These are phyloP conservation scores for Thaumatotibia leucotreta DNA, from an alignment of 1,140 invertebrate genomes.

Conservation along the genomic window DNA sequence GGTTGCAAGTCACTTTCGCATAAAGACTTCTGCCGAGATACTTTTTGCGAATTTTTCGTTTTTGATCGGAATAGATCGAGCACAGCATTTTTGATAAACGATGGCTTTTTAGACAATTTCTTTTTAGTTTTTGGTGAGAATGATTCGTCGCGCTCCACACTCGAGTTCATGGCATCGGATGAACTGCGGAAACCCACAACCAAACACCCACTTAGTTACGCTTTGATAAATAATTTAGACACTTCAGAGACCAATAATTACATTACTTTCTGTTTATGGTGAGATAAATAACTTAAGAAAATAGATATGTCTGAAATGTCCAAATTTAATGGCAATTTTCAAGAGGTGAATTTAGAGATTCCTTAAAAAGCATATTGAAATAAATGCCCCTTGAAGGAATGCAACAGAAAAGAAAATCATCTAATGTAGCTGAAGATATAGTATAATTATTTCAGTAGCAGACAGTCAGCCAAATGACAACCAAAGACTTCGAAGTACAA, in stretches of 20 bases:
- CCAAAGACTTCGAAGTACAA: slow-evolving; percentile 8
- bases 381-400: slow-evolving; percentile 40
- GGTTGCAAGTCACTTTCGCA: slow-evolving; percentile 70
- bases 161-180: slow-evolving; percentile 70
- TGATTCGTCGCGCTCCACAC: slow-evolving; percentile 66
- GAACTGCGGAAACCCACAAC: slow-evolving; percentile 76
- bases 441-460: neutral
- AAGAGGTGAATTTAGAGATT: slow-evolving; percentile 57
- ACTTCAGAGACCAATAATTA: slow-evolving; percentile 47
- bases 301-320: slow-evolving; percentile 57
- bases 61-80: slow-evolving; percentile 75
- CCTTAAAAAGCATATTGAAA: slow-evolving; percentile 70
- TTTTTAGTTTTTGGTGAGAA: slow-evolving; percentile 76
- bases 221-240: slow-evolving; percentile 47
- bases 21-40: slow-evolving; percentile 70
- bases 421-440: slow-evolving; percentile 16
- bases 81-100: slow-evolving; percentile 75
- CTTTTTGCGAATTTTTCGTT: slow-evolving; percentile 71
- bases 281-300: too few relatives aligned
- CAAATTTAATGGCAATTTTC: slow-evolving; percentile 43
- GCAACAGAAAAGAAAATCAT: slow-evolving; percentile 16
- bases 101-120: slow-evolving; percentile 76
- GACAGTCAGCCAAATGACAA: slow-evolving; percentile 1
- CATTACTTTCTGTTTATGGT: too few relatives aligned
- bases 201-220: slow-evolving; percentile 73